Base-by-base conservation (phyloP, 2,113 vertebrate species). In the Takifugu bimaculatus region DNA sequence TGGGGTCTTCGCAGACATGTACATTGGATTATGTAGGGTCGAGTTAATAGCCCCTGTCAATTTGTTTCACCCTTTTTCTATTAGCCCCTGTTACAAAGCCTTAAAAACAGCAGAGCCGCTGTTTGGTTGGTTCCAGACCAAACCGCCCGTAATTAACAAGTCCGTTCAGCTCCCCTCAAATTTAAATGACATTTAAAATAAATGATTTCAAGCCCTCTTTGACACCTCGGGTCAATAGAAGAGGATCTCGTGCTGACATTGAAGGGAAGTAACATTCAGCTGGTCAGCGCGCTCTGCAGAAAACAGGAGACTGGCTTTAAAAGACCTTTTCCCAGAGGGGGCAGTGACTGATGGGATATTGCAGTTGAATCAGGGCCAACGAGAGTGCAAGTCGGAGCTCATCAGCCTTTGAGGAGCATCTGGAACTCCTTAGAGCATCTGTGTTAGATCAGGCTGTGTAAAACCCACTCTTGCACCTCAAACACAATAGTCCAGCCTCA, bases 371-470 rank as follows among this genome's bases (percentile, higher is more conserved):
- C 13, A 2, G 55, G 44, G 72, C 78, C 75, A 81, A 48, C 3
- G 14, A 2, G 69, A 76, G 65, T 69, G 65, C 74, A 68, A 74
- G 80, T 82, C 74, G 50, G 32, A 78, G 74, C 51, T 56, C 57
- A 74, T 75, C 13, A 51, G 77, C 74, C 77, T 83, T 70, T 75
- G 60, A 79, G 64, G 65, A 80, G 60, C 83, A 85, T 87, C 83
- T 88, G 85, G 82, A 88, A 74, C 67, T 71, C 66, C 57, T 84
- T 90, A 56, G 55, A 75, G 83, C 81, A 83, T 85, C 80, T 85
- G 81, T 77, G 57, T 85, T 70, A 28, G 63, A 83, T 80, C 70
- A 65, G 69, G 70, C 69, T 65, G 44, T 58, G 59, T 65, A 68
- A 74, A 83, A 64, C 74, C 74, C 54, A 70, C 68, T 63, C 49